Base-by-base conservation (phyloP, 2,888 invertebrate species). In the Tanypteryx hageni region DNA sequence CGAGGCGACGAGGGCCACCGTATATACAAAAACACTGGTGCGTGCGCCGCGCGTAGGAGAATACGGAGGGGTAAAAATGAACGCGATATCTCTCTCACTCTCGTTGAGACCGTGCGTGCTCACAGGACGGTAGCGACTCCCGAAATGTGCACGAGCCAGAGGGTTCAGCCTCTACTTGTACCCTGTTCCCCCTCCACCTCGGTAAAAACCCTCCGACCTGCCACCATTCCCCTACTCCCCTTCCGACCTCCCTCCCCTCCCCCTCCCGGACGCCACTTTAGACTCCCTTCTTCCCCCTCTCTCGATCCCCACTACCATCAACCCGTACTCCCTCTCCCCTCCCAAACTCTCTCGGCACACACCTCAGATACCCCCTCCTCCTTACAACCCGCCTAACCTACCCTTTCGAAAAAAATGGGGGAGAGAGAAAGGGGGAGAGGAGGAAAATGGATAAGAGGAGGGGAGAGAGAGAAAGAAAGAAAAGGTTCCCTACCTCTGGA, bases 251-350 rank as follows among this genome's bases (percentile, higher is more conserved):
- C 93, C 95, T 92, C 93, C 93, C 93, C 93, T 92, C 58, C 27
- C 95, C 94, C 95, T 95, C 95, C 95, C 96, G 95, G 95, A 95
- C 95, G 94, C 94, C 94, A 94, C 93, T 92, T 93, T 93, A 93
- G 92, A 94, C 94, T 94, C 95, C 95, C 95, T 92, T 81, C 81
- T 91, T 76, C 86, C 92, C 93, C 93, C 93, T 0, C 22, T 3
- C 64, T 18, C 68, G 27, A 2, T 27, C 92, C 81, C 57, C 58
- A 57, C 89, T 81, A 81, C 76, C 58, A 64, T 27, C n/a, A 81
- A 22, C 92, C 76, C 58, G 27, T 59, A 57, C 27, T 58, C 57
- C 59, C 57, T n/a, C n/a, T n/a, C 92, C 58, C 92, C 59, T 31
- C 82, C 82, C 59, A 13, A 44, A 44, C 44, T 44, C 44, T 64